Conservation (phyloP, 2,797 vertebrate genomes). For the Todus mexicanus region DNA sequence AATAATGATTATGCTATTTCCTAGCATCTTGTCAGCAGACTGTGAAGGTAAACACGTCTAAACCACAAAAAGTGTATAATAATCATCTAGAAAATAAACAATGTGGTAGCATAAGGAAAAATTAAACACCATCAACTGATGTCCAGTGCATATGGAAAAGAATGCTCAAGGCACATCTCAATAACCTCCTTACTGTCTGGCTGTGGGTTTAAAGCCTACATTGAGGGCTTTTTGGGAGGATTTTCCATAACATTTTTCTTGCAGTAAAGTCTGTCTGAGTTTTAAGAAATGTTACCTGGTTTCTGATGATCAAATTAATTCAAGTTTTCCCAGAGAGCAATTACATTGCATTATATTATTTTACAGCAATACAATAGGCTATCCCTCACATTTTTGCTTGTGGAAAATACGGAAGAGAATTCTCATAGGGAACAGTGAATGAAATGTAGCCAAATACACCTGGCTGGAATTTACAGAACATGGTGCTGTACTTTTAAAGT, state of each 20-base stretch:
- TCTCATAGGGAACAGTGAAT: not conserved
- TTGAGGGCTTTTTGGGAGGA: not conserved
- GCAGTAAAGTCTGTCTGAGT: not conserved
- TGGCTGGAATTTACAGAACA: constrained; percentile 13
- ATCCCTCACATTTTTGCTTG: not conserved
- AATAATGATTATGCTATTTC: not conserved
- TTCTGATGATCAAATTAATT: not conserved
- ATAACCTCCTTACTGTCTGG: not conserved
- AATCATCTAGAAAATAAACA: not conserved
- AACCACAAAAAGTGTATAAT: not conserved
- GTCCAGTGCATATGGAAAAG: not conserved
- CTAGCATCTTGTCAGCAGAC: not conserved
- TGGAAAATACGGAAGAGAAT: not conserved
- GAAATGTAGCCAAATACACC: not conserved
- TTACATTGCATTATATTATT: not conserved
- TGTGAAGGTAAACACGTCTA: not conserved
- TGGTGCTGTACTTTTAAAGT: not conserved
- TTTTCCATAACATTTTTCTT: not conserved
- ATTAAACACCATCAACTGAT: not conserved
- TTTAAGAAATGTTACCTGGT: not conserved
- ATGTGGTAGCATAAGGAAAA: not conserved
- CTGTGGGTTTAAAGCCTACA: not conserved
- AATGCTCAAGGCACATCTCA: not conserved
- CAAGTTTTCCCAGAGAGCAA: not conserved
- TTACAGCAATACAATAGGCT: not conserved